These are phyloP conservation scores for Volucella inanis DNA, from an alignment of 2,888 invertebrate species.

Conservation along the genomic window DNA sequence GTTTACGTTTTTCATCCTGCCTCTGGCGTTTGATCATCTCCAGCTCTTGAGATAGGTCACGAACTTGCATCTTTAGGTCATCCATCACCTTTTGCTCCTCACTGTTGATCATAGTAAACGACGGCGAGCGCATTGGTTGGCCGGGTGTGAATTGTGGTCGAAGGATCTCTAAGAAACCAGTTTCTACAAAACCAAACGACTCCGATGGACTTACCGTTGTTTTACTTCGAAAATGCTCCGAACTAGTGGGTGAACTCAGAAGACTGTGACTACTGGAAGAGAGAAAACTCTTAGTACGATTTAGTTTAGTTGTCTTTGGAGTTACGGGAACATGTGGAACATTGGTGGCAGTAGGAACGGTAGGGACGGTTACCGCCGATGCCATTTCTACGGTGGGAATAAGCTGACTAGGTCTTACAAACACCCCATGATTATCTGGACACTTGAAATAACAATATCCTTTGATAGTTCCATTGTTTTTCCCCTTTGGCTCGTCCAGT, in stretches of 20 bases:
- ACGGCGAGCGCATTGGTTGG: slow-evolving; percentile 88
- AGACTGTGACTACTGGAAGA: slow-evolving; percentile 88
- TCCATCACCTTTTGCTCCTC: slow-evolving; percentile 89
- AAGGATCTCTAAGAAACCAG: slow-evolving; percentile 94
- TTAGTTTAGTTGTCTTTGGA: slow-evolving; percentile 71
- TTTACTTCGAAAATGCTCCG: slow-evolving; percentile 78
- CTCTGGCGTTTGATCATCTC: slow-evolving; percentile 93
- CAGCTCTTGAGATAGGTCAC: slow-evolving; percentile 94
- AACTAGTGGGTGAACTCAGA: slow-evolving; percentile 79
- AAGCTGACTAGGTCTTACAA: slow-evolving; percentile 94
- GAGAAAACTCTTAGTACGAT: slow-evolving; percentile 88
- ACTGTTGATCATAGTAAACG: slow-evolving; percentile 82
- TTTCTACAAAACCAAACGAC: slow-evolving; percentile 91
- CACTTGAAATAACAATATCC: slow-evolving; percentile 97
- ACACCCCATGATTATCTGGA: slow-evolving; percentile 95
- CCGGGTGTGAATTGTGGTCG: slow-evolving; percentile 95
- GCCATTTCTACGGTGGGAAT: slow-evolving; percentile 87
- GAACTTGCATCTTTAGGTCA: slow-evolving; percentile 87
- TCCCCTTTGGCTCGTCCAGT: slow-evolving; percentile 96
- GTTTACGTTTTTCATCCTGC: slow-evolving; percentile 93
- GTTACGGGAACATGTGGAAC: slow-evolving; percentile 66
- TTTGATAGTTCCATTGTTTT: slow-evolving; percentile 97
- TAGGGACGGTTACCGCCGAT: slow-evolving; percentile 5
- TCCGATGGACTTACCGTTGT: slow-evolving; percentile 84
- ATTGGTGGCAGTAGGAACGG: neutral